These are phyloP conservation scores for Atta colombica DNA, from an alignment of 1,140 invertebrate species.

Conservation along the genomic window DNA sequence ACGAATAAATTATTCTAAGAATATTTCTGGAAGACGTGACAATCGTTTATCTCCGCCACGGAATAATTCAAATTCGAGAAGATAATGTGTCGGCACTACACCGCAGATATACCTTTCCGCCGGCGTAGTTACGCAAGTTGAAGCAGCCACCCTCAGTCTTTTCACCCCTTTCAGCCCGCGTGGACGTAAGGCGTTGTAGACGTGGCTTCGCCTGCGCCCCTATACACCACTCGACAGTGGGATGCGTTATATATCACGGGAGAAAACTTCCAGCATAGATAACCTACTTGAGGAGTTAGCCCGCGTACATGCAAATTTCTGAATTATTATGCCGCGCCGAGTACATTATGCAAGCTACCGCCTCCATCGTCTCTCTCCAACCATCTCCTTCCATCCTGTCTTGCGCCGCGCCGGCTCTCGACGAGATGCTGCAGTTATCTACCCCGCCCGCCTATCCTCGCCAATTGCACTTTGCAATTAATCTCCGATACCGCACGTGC, in stretches of 20 bases:
- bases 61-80: slow-evolving; percentile 83
- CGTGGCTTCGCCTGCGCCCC: slow-evolving; percentile 51
- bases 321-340: slow-evolving; percentile 86
- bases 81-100: slow-evolving; percentile 80
- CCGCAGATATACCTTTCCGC: slow-evolving; percentile 65
- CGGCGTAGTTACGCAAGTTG: slow-evolving; percentile 81
- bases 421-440: slow-evolving; percentile 75
- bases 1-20: neutral
- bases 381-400: neutral
- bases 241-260: slow-evolving; percentile 85
- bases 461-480: slow-evolving; percentile 74
- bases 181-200: slow-evolving; percentile 79
- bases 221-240: slow-evolving; percentile 69
- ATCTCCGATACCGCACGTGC: slow-evolving; percentile 71
- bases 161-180: slow-evolving; percentile 64
- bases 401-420: slow-evolving; percentile 59
- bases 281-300: slow-evolving; percentile 87
- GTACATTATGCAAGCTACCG: slow-evolving; percentile 79
- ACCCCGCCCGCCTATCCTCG: slow-evolving; percentile 54
- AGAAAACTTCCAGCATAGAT: slow-evolving; percentile 86
- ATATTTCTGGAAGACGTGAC: slow-evolving; percentile 11
- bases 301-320: slow-evolving; percentile 87
- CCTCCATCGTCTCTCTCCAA: slow-evolving; percentile 62
- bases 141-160: slow-evolving; percentile 60
- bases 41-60: slow-evolving; percentile 32